phyloP scores from a whole-genome alignment of 2,113 vertebrate genomes.

The Callipepla californica region DNA sequence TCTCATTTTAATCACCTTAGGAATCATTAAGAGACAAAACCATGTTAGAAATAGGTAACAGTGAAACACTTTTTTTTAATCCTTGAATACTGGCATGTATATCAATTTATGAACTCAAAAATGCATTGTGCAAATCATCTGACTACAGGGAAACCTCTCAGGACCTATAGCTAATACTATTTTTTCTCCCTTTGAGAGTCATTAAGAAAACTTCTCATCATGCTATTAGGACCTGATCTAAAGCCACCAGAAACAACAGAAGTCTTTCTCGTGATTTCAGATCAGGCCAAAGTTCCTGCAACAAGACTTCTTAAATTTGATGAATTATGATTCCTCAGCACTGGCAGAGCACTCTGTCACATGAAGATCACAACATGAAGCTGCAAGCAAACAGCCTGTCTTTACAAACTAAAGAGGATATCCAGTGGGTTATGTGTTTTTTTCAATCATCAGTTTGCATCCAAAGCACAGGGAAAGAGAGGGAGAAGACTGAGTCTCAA shows the following conservation, averaged over 20 bases:
- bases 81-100: not conserved
- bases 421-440: not conserved
- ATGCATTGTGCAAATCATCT: not conserved
- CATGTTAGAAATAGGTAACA: not conserved
- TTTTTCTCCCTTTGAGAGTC: not conserved
- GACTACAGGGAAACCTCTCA: not conserved
- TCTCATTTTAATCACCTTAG: not conserved
- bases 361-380: not conserved
- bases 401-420: not conserved
- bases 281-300: not conserved
- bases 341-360: not conserved
- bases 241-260: not conserved
- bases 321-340: not conserved
- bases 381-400: not conserved
- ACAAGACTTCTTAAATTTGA: not conserved
- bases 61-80: not conserved
- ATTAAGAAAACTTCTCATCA: not conserved
- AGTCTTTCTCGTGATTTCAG: not conserved
- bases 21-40: not conserved
- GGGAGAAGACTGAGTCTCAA: not conserved
- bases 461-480: not conserved
- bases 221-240: not conserved
- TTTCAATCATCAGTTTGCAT: not conserved
- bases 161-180: not conserved
- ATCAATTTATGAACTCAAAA: not conserved